Percentiles rank a stretch among this genome's conserved stretches.
These are phyloP conservation scores for Drosophila pullipes DNA, from an alignment of 2,888 invertebrate genomes.

Conservation along the genomic window DNA sequence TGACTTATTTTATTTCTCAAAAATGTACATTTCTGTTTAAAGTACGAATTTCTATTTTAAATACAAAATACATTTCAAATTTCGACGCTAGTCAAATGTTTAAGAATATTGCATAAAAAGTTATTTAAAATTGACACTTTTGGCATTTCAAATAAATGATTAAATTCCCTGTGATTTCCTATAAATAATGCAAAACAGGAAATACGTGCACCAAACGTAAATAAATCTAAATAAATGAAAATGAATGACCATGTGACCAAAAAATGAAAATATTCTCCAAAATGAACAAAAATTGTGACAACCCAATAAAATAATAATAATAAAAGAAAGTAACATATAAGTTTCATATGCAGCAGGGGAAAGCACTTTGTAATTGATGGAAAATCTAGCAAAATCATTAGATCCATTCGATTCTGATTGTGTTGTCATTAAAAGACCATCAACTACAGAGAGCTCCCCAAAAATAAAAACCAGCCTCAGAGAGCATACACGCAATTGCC, in stretches of 20 bases:
- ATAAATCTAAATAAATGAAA: not conserved
- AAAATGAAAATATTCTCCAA: not conserved
- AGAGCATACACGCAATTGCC: conserved; percentile 62
- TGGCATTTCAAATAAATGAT: not conserved
- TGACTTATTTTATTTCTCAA: not conserved
- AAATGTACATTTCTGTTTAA: not conserved
- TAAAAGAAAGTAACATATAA: not conserved
- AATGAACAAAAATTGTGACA: not conserved
- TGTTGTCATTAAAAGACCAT: conserved; percentile 48
- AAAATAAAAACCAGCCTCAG: not conserved
- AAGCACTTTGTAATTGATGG: not conserved
- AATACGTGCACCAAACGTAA: not conserved
- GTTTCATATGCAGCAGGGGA: not conserved
- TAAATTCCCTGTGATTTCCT: conserved; percentile 1
- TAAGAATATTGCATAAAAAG: not conserved
- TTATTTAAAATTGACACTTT: not conserved
- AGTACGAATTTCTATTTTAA: not conserved
- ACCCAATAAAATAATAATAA: not conserved
- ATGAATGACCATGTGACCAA: accelerated
- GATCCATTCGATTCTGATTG: conserved; percentile 27
- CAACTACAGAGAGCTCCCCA: conserved; percentile 20
- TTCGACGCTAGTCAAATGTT: not conserved
- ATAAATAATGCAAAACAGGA: conserved; percentile 3
- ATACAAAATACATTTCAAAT: not conserved
- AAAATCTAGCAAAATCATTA: conserved; percentile 20